Percentiles rank a stretch among this genome's conserved stretches.
phyloP scores from a whole-genome alignment of 2,888 invertebrate species.

The Oscheius onirici region DNA sequence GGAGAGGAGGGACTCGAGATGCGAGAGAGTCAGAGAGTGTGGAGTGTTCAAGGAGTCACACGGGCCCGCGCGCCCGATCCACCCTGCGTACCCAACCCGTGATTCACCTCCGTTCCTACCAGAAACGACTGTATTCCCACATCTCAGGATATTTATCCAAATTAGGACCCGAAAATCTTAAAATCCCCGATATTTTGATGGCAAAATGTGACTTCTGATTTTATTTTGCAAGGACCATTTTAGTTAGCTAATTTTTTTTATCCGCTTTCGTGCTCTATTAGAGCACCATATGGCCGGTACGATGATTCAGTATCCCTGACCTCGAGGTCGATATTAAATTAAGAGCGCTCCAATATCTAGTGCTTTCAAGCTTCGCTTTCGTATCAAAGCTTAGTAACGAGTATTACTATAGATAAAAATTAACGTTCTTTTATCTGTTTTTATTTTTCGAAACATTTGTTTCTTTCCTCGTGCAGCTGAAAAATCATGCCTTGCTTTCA shows the following conservation, averaged over 20 bases:
- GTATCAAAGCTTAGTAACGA: no score
- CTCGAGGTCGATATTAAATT: conserved; percentile 13
- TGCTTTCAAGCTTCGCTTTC: neutral
- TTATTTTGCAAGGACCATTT: neutral
- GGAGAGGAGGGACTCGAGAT: neutral
- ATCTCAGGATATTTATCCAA: neutral
- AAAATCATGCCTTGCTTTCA: neutral
- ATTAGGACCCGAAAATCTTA: neutral
- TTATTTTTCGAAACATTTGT: neutral
- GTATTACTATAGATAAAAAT: no score
- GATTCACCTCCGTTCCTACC: conserved; percentile 21
- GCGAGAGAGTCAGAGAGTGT: conserved; percentile 31
- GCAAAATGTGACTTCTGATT: neutral
- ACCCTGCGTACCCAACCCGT: conserved; percentile 26
- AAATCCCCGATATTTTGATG: no score
- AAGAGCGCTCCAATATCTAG: neutral
- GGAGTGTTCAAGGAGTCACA: conserved; percentile 31
- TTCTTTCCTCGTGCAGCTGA: no score
- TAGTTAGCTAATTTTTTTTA: neutral
- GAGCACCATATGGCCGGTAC: conserved; percentile 10
- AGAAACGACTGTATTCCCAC: neutral
- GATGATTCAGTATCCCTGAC: neutral
- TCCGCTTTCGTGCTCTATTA: neutral
- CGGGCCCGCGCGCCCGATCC: conserved; percentile 29
- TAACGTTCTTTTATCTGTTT: neutral